Conservation (phyloP, 1,140 invertebrate genomes). For the Zophobas atratus region DNA sequence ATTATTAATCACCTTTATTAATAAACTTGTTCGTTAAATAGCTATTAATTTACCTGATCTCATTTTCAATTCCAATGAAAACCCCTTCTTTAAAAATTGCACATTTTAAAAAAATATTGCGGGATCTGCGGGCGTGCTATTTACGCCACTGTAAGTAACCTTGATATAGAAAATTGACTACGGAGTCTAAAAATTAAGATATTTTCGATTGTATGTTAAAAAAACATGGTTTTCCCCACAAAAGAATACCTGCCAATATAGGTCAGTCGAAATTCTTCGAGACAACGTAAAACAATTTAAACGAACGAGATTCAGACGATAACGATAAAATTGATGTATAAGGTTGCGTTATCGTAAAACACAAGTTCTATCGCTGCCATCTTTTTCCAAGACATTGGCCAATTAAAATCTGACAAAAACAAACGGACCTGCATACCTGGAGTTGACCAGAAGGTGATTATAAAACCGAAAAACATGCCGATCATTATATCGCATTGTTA, state of each 20-base stretch:
- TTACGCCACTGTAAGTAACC: too few species aligned
- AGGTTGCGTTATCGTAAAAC: slow-evolving; percentile 36
- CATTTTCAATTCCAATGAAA: too few species aligned
- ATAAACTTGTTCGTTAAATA: too few species aligned
- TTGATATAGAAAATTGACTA: too few species aligned
- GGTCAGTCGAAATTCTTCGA: slow-evolving; percentile 24
- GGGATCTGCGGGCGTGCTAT: too few species aligned
- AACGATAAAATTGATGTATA: slow-evolving; percentile 42
- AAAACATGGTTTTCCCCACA: not conserved
- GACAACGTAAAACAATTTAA: slow-evolving; percentile 32
- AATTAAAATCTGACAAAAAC: slow-evolving; percentile 49
- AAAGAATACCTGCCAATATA: slow-evolving; percentile 32
- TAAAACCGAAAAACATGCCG: slow-evolving; percentile 47
- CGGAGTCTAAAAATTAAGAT: too few species aligned
- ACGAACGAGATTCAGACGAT: slow-evolving; percentile 30
- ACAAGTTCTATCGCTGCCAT: slow-evolving; percentile 38
- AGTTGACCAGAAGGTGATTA: slow-evolving; percentile 40
- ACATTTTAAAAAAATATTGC: too few species aligned
- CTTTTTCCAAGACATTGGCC: slow-evolving; percentile 17
- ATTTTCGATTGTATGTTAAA: too few species aligned
- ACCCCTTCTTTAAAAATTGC: too few species aligned
- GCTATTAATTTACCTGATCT: too few species aligned
- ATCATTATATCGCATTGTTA: slow-evolving; percentile 48
- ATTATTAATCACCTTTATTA: too few species aligned
- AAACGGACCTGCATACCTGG: slow-evolving; percentile 44